Evolutionary conservation across 2,797 vertebrate genomes (phyloP).

Genomic region (Onychomys leucogaster): DNA sequence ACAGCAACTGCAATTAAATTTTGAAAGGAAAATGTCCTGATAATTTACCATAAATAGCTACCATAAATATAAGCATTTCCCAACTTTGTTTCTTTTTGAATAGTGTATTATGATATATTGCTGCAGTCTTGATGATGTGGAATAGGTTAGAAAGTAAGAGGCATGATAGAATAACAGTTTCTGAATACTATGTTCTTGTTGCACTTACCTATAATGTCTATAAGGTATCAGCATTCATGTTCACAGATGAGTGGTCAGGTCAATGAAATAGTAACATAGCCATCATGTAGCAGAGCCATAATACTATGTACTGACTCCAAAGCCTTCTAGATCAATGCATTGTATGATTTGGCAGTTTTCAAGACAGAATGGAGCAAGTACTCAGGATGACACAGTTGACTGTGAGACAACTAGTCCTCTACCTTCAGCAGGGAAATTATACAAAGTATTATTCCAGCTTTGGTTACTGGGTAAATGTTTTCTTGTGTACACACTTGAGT

Average conservation of each 20-base stretch:
- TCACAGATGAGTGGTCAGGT: constrained; percentile 16
- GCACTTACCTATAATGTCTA: background rate
- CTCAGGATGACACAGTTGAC: background rate
- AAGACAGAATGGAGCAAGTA: background rate
- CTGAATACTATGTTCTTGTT: background rate
- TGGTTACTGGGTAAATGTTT: background rate
- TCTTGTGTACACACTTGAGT: background rate
- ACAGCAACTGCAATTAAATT: constrained; percentile 6
- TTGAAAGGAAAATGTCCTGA: constrained; percentile 13
- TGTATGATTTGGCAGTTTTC: background rate
- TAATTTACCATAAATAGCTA: background rate
- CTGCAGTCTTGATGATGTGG: constrained; percentile 24
- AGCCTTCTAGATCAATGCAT: background rate
- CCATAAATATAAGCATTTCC: background rate
- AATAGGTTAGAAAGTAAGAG: background rate
- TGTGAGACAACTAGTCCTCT: background rate
- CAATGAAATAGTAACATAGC: background rate
- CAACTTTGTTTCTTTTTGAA: background rate
- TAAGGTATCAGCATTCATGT: background rate
- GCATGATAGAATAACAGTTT: background rate
- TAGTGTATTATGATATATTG: background rate
- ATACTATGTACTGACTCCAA: background rate
- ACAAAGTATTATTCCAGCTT: background rate
- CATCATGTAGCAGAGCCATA: background rate
- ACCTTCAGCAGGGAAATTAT: background rate